Base-by-base conservation (phyloP, 2,797 vertebrate species). In the Alexandromys oeconomus region DNA sequence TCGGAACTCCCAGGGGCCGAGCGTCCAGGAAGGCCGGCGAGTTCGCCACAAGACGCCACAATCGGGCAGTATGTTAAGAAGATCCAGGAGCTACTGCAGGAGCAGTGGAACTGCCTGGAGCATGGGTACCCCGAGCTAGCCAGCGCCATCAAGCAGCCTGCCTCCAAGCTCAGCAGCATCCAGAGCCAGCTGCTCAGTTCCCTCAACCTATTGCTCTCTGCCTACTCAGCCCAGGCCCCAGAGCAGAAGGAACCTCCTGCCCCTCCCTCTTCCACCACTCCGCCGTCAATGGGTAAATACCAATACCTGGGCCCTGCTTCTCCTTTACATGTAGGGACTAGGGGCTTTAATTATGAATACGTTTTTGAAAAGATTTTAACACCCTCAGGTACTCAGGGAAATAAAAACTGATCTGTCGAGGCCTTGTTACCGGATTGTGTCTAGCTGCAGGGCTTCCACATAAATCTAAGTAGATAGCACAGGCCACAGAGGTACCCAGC, bases 111-210 rank as follows among this genome's bases (percentile, higher is more conserved):
- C 92, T 99, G 99, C 97, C 98, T 99, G 96, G 99, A 99, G 95
- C 99, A 99, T 0, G 97, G 98, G 67, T 98, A 98, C 96, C 98
- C 99, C 0, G 99, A 99, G 95, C 98, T 98, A 91, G 97, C 99
- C 6, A 98, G 97, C 0, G 98, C 99, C 71, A 99, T 99, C 93
- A 98, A 99, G 87, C 99, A 99, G 93, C 98, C 99, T 0, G 99
- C 99, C 74, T 99, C 99, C 91, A 99, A 99, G 98, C 99, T 99
- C 98, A 99, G 99, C 98, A 99, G 99, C 76, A 99, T 99, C 97
- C 99, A 99, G 98, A 99, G 98, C 98, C 99, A 99, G 89, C 98
- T 99, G 89, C 99, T 99, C 97, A 99, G 99, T 97, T 99, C 99
- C 88, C 99, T 99, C 93, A 99, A 99, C 98, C 99, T 99, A 43